Base-by-base conservation (phyloP, 2,888 invertebrate genomes). In the Pasiphila rectangulata region DNA sequence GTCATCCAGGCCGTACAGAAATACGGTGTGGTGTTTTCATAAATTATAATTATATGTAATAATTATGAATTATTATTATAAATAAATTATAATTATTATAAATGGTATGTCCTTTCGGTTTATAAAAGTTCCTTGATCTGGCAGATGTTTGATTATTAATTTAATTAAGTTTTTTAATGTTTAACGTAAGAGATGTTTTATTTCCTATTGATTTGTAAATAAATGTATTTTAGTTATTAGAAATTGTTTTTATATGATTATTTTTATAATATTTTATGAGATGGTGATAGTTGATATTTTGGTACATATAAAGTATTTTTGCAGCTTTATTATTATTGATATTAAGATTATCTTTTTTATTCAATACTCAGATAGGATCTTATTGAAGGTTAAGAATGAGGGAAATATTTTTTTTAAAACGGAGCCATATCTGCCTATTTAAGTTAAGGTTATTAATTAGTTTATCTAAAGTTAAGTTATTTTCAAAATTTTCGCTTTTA, bases 291-390 rank as follows among this genome's bases (percentile, higher is more conserved):
- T 56, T 49, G 42, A 30, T 47, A 45, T 41, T 39, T 61, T 63
- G 59, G 58, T 64, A 64, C 54, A 56, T 63, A 58, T 57, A 53
- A 61, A 58, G 62, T 61, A 58, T 63, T 61, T 65, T 56, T 59
- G 32, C 59, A 60, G 59, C 60, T 61, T 61, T 68, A 60, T 64
- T 57, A 55, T 55, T 60, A 27, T 10, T 37, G 48, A 58, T 63
- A 59, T 57, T 63, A 59, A 59, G 54, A 60, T 64, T 59, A n/a
- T n/a, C n/a, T 64, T 57, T 30, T 57, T 54, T 61, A 59, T 49
- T 23, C 40, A 57, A 56, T 58, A 57, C 51, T 54, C 53, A 56
- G 13, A 53, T 50, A 49, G 21, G 20, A 46, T 30, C 39, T 38
- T 41, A 42, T 32, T 32, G 10, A 5, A 30, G 3, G 4, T 32